Evolutionary conservation across 2,888 invertebrate genomes (phyloP).

Genomic region (Limenitis camilla): DNA sequence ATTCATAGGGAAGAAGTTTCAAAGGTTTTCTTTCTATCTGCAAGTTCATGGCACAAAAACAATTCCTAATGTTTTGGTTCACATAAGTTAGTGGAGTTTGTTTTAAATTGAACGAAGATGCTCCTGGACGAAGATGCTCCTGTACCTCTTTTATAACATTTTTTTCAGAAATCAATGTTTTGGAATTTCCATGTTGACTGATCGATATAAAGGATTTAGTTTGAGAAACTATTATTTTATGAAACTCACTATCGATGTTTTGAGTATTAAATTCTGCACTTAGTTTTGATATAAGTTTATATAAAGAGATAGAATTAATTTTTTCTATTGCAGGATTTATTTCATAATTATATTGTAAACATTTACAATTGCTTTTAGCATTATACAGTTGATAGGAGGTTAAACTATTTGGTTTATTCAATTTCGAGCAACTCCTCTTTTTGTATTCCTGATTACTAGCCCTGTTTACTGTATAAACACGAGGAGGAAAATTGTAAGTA

Average conservation of each 20-base stretch:
- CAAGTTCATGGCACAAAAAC: conserved; percentile 37
- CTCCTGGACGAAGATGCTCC: background rate
- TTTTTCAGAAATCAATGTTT: background rate
- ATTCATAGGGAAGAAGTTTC: conserved; percentile 30
- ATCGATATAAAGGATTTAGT: background rate
- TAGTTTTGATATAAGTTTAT: background rate
- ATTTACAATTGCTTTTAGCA: background rate
- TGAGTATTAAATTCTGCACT: background rate
- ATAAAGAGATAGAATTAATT: background rate
- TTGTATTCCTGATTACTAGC: too few relatives aligned
- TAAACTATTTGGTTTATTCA: too few relatives aligned
- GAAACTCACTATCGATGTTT: background rate
- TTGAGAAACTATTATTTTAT: background rate
- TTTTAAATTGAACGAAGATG: background rate
- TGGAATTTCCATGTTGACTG: background rate
- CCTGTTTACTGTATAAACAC: conserved; percentile 19
- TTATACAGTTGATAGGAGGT: background rate
- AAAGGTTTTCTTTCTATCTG: conserved; percentile 22
- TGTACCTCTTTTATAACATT: background rate
- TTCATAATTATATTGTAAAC: background rate
- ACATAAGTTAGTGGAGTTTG: conserved; percentile 8
- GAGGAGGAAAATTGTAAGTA: background rate
- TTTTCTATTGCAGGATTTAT: background rate
- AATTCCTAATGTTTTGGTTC: conserved; percentile 22
- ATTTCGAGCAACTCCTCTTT: too few relatives aligned